Conservation (phyloP, 2,888 invertebrate genomes). For the Osmoderma eremita region DNA sequence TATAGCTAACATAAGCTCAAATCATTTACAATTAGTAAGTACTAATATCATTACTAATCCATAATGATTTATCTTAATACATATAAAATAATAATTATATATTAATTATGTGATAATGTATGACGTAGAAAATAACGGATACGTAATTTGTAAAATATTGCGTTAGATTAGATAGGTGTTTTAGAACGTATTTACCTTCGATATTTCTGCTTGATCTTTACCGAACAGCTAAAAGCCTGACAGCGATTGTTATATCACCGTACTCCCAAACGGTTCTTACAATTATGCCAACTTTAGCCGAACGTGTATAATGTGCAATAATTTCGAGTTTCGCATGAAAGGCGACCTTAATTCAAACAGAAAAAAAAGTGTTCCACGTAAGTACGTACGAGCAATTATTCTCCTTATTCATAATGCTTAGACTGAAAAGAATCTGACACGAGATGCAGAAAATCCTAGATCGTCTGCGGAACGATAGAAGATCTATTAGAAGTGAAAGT, state of each 20-base stretch:
- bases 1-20: no score
- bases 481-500: slow-evolving; percentile 49
- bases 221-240: slow-evolving; percentile 24
- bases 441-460: slow-evolving; percentile 12
- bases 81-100: no score
- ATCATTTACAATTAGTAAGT: no score
- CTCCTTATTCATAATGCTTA: slow-evolving; percentile 4
- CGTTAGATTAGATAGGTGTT: slow-evolving; percentile 22
- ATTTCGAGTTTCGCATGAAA: slow-evolving; percentile 22
- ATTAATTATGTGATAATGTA: no score
- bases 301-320: background rate
- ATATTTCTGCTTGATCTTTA: slow-evolving; percentile 21
- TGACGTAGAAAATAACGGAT: no score
- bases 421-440: slow-evolving; percentile 6
- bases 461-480: slow-evolving; percentile 16
- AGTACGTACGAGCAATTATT: slow-evolving; percentile 21
- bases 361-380: background rate
- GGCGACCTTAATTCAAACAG: slow-evolving; percentile 21
- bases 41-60: no score
- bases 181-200: slow-evolving; percentile 29
- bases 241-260: slow-evolving; percentile 31
- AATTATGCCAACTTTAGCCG: slow-evolving; percentile 19
- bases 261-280: background rate
- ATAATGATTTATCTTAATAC: no score
- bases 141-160: slow-evolving; percentile 8